These are phyloP conservation scores for Coecobrya sp. DNA, from an alignment of 2,888 invertebrate species.

Conservation along the genomic window DNA sequence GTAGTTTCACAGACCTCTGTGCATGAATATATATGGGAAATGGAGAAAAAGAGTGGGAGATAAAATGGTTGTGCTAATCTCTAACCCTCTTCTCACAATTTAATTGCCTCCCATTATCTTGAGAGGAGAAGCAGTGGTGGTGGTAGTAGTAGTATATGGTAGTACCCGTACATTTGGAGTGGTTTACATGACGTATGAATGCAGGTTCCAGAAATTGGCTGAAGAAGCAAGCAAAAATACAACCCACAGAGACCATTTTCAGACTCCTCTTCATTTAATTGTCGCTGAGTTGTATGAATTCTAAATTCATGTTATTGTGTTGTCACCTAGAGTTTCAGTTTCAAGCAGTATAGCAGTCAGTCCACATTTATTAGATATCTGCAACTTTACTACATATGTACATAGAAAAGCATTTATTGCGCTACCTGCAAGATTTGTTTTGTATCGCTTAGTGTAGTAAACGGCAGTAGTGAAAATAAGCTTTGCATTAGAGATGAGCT, in stretches of 20 bases:
- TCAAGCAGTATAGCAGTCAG: not conserved
- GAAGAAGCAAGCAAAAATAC: constrained; percentile 4
- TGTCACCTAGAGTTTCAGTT: not conserved
- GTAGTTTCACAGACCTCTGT: not conserved
- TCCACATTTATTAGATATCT: not conserved
- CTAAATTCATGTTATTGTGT: not conserved
- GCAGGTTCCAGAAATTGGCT: not conserved
- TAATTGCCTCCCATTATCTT: constrained; percentile 82
- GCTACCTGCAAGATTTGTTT: too few relatives aligned
- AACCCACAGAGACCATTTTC: constrained; percentile 64
- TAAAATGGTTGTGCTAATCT: constrained; percentile 77
- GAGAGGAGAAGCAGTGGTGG: constrained; percentile 47
- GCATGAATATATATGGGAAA: not conserved
- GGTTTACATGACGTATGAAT: constrained; percentile 37
- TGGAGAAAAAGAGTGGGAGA: constrained; percentile 2
- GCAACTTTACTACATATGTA: not conserved
- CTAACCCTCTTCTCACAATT: constrained; percentile 80
- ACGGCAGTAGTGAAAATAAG: too few relatives aligned
- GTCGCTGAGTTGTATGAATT: not conserved
- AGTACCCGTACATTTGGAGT: constrained; percentile 4
- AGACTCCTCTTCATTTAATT: constrained; percentile 49
- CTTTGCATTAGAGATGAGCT: too few relatives aligned
- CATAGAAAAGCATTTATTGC: too few relatives aligned
- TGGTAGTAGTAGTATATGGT: not conserved
- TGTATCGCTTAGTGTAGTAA: too few relatives aligned